These are phyloP conservation scores for Hippopotamyrus pictus DNA, from an alignment of 2,797 vertebrate species.

Conservation along the genomic window DNA sequence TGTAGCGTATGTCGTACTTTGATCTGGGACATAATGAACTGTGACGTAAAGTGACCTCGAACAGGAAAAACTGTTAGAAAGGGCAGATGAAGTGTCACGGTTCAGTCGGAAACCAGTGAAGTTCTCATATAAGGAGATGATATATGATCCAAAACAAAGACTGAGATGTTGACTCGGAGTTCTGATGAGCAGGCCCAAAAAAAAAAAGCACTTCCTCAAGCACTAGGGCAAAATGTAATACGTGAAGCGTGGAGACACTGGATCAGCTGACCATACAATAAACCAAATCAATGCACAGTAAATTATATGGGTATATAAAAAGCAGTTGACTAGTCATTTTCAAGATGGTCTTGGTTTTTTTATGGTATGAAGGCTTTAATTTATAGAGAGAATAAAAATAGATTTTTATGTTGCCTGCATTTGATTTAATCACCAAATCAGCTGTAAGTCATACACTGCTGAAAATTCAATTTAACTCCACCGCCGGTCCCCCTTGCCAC, in stretches of 20 bases:
- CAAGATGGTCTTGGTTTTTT: constrained; percentile 76
- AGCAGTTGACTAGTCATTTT: constrained; percentile 71
- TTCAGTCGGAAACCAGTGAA: background rate
- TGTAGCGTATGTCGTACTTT: background rate
- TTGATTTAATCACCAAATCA: constrained; percentile 57
- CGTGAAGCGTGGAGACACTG: background rate
- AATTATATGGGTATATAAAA: constrained; percentile 63
- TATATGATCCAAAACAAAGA: background rate
- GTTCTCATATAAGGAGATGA: background rate
- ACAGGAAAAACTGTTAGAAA: background rate
- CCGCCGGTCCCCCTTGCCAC: background rate
- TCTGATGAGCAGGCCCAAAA: background rate
- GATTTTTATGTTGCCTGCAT: constrained; percentile 8
- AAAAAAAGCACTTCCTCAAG: background rate
- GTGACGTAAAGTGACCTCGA: background rate
- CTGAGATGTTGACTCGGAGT: background rate
- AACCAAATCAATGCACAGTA: constrained; percentile 77
- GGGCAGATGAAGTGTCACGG: background rate
- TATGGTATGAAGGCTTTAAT: constrained; percentile 57
- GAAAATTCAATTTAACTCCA: constrained; percentile 57
- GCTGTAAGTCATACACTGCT: constrained; percentile 73
- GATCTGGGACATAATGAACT: background rate
- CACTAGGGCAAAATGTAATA: background rate
- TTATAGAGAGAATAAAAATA: constrained; percentile 6
- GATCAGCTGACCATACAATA: constrained; percentile 20